These are phyloP conservation scores for Pseudobourletiella spinata DNA, from an alignment of 1,140 invertebrate genomes.

Conservation along the genomic window DNA sequence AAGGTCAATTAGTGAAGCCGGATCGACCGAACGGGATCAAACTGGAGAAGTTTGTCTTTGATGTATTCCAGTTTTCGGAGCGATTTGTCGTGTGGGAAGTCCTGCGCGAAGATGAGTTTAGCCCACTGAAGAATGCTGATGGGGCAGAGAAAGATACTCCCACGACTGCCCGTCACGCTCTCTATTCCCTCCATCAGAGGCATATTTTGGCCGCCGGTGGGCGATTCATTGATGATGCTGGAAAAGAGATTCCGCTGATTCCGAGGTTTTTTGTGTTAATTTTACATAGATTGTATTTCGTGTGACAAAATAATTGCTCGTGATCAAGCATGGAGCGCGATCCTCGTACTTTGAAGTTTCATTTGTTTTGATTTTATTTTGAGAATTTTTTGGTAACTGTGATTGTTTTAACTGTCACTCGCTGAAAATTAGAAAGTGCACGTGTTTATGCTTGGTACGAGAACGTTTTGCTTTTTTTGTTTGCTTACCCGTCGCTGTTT, in stretches of 20 bases:
- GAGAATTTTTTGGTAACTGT: not conserved
- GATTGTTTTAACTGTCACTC: no score
- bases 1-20: constrained; percentile 64
- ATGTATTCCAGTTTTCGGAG: constrained; percentile 88
- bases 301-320: no score
- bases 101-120: constrained; percentile 85
- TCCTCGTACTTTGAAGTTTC: no score
- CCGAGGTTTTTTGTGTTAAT: constrained; percentile 44
- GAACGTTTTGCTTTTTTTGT: constrained; percentile 27
- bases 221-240: constrained; percentile 46
- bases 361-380: not conserved
- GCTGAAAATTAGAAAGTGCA: no score
- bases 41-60: constrained; percentile 96
- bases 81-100: constrained; percentile 93
- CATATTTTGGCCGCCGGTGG: constrained; percentile 81
- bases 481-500: constrained; percentile 16
- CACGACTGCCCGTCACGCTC: constrained; percentile 66
- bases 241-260: constrained; percentile 44
- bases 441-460: constrained; percentile 20
- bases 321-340: no score
- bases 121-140: constrained; percentile 92
- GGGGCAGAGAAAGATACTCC: constrained; percentile 79
- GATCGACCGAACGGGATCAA: constrained; percentile 89
- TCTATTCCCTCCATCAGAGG: constrained; percentile 70
- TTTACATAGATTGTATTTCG: not conserved